A percentile compares a stretch with the other conserved stretches of the same genome.
Conservation (phyloP, 2,113 vertebrate species). For the Mionectes macconnelli region DNA sequence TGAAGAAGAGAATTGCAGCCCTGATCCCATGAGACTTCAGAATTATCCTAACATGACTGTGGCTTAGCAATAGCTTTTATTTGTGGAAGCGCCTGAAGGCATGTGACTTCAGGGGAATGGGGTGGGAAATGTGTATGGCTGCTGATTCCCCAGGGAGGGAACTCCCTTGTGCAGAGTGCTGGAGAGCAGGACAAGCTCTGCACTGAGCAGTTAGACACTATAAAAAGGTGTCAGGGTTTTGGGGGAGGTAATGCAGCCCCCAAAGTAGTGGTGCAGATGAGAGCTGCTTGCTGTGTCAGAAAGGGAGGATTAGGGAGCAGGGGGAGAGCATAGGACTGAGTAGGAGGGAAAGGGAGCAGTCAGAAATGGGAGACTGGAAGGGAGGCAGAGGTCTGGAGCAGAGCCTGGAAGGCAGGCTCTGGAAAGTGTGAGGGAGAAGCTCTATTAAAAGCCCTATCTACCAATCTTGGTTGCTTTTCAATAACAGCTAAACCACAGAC, state of each 20-base stretch:
- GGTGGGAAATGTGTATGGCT: neutral
- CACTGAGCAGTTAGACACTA: neutral
- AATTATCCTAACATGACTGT: neutral
- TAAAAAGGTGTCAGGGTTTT: neutral
- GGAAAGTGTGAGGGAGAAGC: slow-evolving; percentile 28
- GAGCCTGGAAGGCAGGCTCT: slow-evolving; percentile 35
- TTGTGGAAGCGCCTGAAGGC: slow-evolving; percentile 43
- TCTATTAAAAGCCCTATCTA: slow-evolving; percentile 48
- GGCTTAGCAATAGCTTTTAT: slow-evolving; percentile 62
- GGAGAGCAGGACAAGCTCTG: neutral
- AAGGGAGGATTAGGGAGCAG: neutral
- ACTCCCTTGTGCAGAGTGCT: neutral
- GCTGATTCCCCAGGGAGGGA: neutral
- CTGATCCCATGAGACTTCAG: neutral
- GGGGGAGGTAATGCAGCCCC: neutral
- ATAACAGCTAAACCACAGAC: slow-evolving; percentile 66
- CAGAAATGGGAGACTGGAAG: neutral
- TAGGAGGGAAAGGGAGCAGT: neutral
- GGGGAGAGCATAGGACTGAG: neutral
- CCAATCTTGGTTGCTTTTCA: slow-evolving; percentile 45
- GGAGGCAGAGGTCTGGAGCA: slow-evolving; percentile 22
- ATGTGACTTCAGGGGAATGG: neutral
- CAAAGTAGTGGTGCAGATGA: neutral
- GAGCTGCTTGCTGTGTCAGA: neutral
- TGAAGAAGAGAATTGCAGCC: slow-evolving; percentile 15